phyloP scores from a whole-genome alignment of 1,140 invertebrate species.

The Drosophila bipectinata region DNA sequence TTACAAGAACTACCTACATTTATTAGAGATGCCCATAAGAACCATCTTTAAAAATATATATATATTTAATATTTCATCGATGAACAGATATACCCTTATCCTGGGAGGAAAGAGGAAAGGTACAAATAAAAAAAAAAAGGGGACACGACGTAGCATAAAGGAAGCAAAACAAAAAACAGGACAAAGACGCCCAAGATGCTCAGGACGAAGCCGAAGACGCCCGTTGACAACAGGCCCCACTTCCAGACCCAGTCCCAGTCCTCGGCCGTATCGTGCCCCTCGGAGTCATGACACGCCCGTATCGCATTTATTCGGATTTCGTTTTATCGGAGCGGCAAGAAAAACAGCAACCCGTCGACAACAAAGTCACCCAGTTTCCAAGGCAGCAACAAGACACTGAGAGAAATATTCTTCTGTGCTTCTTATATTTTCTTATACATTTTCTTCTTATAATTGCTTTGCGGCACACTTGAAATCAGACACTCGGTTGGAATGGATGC shows the following conservation, averaged over 20 bases:
- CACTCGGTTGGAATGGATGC: background rate
- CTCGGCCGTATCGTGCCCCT: background rate
- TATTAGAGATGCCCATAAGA: no score
- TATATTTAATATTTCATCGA: background rate
- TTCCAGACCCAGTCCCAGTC: constrained; percentile 1
- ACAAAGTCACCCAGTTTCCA: constrained; percentile 78
- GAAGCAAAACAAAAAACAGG: constrained; percentile 17
- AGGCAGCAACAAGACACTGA: constrained; percentile 43
- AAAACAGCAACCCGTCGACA: constrained; percentile 29
- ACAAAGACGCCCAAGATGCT: constrained; percentile 41
- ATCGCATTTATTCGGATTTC: constrained; percentile 78
- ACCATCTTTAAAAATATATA: background rate
- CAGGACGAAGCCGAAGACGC: constrained; percentile 41
- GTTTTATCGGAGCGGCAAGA: constrained; percentile 61
- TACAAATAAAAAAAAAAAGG: background rate
- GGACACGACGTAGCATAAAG: background rate
- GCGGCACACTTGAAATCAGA: constrained; percentile 24
- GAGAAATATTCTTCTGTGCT: background rate
- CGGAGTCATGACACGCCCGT: constrained; percentile 57
- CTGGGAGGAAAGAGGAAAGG: no score
- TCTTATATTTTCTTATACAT: background rate
- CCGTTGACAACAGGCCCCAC: constrained; percentile 15
- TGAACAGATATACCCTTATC: background rate
- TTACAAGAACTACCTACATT: no score
- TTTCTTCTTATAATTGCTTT: constrained; percentile 52